Percentiles rank a stretch among this genome's conserved stretches.
phyloP scores from a whole-genome alignment of 2,888 invertebrate species.

The Aphodius sticticus region DNA sequence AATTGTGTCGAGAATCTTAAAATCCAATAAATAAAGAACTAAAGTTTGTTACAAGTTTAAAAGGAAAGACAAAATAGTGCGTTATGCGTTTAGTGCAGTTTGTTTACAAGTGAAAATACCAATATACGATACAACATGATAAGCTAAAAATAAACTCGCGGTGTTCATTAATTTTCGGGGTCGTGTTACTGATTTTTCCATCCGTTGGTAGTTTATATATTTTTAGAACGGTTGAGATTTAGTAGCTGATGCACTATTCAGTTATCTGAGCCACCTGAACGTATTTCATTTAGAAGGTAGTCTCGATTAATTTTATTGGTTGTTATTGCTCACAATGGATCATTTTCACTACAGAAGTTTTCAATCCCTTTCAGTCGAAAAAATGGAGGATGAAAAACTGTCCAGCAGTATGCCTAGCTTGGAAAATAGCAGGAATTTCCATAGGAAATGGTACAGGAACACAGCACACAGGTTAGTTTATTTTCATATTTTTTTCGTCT shows the following conservation, averaged over 20 bases:
- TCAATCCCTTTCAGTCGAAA: conserved; percentile 23
- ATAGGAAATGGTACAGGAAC: conserved; percentile 64
- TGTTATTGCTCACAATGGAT: background rate
- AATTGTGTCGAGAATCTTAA: no score
- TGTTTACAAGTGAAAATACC: background rate
- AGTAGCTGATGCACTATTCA: background rate
- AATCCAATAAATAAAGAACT: no score
- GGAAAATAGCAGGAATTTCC: conserved; percentile 19
- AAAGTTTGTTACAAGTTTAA: background rate
- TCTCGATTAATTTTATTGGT: background rate
- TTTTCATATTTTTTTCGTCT: background rate
- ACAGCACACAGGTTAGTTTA: conserved; percentile 63
- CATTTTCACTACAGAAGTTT: background rate
- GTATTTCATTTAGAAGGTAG: background rate
- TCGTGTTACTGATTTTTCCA: background rate
- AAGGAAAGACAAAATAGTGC: background rate
- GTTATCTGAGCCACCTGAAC: background rate
- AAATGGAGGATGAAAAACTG: conserved; percentile 20
- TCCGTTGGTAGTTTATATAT: background rate
- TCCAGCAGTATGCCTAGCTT: background rate
- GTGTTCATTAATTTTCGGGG: background rate
- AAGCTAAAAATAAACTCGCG: background rate
- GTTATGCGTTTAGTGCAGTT: background rate
- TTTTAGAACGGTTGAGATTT: background rate
- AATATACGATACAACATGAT: background rate